Evolutionary conservation across 1,140 invertebrate genomes (phyloP).

Genomic region (Neodiprion pinetum): DNA sequence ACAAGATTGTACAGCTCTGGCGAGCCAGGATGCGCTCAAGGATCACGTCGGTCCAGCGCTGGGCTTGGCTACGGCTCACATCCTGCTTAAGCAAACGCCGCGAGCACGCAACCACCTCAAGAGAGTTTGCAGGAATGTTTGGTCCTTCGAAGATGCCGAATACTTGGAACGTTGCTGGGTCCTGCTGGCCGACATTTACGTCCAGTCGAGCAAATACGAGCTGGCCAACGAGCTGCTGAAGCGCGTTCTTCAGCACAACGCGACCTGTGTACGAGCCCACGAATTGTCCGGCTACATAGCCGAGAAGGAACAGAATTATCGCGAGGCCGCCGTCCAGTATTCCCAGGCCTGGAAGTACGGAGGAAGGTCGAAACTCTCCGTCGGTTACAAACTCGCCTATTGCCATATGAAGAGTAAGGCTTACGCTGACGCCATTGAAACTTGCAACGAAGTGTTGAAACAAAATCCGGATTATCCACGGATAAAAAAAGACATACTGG

Average conservation of each 20-base stretch:
- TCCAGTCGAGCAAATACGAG: constrained; percentile 87
- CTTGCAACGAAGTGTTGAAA: constrained; percentile 82
- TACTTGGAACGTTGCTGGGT: constrained; percentile 96
- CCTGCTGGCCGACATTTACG: constrained; percentile 89
- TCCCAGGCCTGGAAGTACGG: constrained; percentile 85
- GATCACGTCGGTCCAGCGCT: constrained; percentile 89
- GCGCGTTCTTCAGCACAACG: constrained; percentile 86
- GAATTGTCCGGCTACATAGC: constrained; percentile 87
- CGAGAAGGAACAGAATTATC: constrained; percentile 93
- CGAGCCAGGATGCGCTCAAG: constrained; percentile 71
- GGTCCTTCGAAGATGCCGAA: constrained; percentile 95
- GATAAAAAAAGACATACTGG: constrained; percentile 91
- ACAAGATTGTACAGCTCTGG: constrained; percentile 80
- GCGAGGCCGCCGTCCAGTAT: constrained; percentile 85
- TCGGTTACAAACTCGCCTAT: constrained; percentile 93
- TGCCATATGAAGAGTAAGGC: constrained; percentile 91
- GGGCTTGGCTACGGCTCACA: constrained; percentile 86
- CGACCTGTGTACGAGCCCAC: constrained; percentile 88
- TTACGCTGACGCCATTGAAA: constrained; percentile 86
- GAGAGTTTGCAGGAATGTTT: constrained; percentile 82
- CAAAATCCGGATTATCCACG: constrained; percentile 88
- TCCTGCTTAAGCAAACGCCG: constrained; percentile 89
- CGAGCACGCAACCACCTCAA: constrained; percentile 93
- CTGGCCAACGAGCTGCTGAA: constrained; percentile 83
- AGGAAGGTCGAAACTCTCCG: constrained; percentile 79